Evolutionary conservation across 2,888 invertebrate genomes (phyloP).

Genomic region (Cephus runcator): DNA sequence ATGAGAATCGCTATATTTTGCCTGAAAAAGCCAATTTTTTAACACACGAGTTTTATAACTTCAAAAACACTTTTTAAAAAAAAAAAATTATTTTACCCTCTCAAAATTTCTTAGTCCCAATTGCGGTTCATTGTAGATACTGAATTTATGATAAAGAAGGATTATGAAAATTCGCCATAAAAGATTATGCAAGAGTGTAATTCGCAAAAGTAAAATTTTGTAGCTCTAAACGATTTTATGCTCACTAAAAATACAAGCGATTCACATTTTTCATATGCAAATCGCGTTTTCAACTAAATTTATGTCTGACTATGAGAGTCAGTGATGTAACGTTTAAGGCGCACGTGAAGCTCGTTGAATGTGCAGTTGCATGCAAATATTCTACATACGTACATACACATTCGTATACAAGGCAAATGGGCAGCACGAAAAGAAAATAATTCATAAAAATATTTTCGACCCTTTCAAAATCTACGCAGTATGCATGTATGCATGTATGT

Average conservation of each 20-base stretch:
- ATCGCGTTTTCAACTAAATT: background rate
- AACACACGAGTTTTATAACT: background rate
- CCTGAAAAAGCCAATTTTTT: too few species aligned
- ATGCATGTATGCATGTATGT: background rate
- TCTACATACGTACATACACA: background rate
- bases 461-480: background rate
- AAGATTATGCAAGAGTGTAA: background rate
- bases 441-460: background rate
- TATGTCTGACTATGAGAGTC: background rate
- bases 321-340: background rate
- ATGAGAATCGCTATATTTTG: background rate
- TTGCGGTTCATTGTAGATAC: too few species aligned
- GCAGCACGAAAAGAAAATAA: background rate
- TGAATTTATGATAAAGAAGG: too few species aligned
- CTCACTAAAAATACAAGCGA: background rate
- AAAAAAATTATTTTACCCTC: background rate
- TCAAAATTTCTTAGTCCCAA: background rate
- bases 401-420: background rate
- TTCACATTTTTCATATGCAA: background rate
- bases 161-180: background rate
- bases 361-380: background rate
- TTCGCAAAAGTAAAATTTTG: background rate
- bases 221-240: background rate
- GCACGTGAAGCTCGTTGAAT: background rate
- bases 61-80: background rate